Evolutionary conservation across 2,888 invertebrate genomes (phyloP), one percentile per base, ranked within the genome.

Genomic region (Caenorhabditis imperialis): DNA sequence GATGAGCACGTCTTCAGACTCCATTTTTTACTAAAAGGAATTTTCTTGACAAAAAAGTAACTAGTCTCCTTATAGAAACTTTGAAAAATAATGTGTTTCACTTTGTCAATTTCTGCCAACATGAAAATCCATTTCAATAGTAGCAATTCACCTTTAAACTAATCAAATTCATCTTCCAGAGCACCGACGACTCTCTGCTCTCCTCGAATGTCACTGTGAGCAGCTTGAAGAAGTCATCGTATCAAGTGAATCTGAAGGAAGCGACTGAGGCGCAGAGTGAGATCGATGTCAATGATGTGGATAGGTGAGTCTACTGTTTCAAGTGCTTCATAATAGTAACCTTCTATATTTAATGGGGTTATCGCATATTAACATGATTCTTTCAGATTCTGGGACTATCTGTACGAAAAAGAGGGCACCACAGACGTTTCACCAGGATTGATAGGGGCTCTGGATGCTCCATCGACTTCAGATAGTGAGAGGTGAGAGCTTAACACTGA

Each of bases 321-420:
- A n/a, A n/a, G n/a, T n/a, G n/a, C n/a, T n/a, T n/a, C n/a, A n/a
- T n/a, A n/a, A n/a, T n/a, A n/a, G n/a, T n/a, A n/a, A n/a, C n/a
- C n/a, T n/a, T n/a, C n/a, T n/a, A n/a, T n/a, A n/a, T n/a, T n/a
- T n/a, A n/a, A n/a, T n/a, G n/a, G n/a, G n/a, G n/a, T n/a, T n/a
- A n/a, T n/a, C n/a, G n/a, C n/a, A 8, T 44, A 1, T 1, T 0
- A 44, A 18, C 4, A 44, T 2, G 20, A 6, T 0, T 16, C 1
- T 48, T 53, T 22, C 60, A 69, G 70, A 38, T 74, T 75, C 40
- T 75, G 75, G 75, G 75, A 75, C 40, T 69, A 69, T 42, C 38
- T 75, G 3, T 75, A 75, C 37, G 57, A 61, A 6, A 55, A 60
- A 10, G 48, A 60, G 2, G 7, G 33, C n/a, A 25, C 37, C 14